A percentile compares a stretch with the other conserved stretches of the same genome.
phyloP scores from a whole-genome alignment of 2,888 invertebrate species.

The Glaucopsyche alexis region DNA sequence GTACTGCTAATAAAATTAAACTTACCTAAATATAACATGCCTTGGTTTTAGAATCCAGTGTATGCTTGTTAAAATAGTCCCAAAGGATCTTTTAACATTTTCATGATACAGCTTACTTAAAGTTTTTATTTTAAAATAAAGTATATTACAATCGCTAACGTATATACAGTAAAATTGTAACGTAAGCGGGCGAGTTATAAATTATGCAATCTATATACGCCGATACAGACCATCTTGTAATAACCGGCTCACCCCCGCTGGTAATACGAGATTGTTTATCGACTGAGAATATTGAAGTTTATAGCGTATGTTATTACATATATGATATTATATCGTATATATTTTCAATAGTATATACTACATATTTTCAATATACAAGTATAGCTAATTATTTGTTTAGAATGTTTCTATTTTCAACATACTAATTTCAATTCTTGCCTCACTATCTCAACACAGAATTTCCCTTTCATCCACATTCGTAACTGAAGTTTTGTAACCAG shows the following conservation, averaged over 20 bases:
- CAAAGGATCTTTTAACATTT: background rate
- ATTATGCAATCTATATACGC: slow-evolving; percentile 6
- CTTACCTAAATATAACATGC: background rate
- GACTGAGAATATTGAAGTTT: background rate
- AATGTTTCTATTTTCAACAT: background rate
- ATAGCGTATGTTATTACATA: slow-evolving; percentile 9
- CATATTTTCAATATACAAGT: background rate
- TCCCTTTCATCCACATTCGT: too few relatives aligned
- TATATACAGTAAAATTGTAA: background rate
- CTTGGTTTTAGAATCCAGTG: background rate
- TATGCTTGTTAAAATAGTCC: background rate
- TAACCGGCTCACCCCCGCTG: slow-evolving; percentile 6
- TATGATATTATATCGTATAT: background rate
- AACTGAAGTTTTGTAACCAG: too few relatives aligned
- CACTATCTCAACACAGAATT: too few relatives aligned
- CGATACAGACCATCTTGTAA: slow-evolving; percentile 5
- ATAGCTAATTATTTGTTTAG: background rate
- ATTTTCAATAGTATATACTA: too few relatives aligned
- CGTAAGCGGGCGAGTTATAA: background rate
- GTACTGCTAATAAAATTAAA: too few relatives aligned
- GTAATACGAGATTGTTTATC: slow-evolving; percentile 17
- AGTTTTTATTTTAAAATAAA: too few relatives aligned
- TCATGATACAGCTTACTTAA: background rate
- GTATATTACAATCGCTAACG: background rate
- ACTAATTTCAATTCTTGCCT: too few relatives aligned